Conservation (phyloP, 2,797 vertebrate species). For the Hippoglossus hippoglossus region DNA sequence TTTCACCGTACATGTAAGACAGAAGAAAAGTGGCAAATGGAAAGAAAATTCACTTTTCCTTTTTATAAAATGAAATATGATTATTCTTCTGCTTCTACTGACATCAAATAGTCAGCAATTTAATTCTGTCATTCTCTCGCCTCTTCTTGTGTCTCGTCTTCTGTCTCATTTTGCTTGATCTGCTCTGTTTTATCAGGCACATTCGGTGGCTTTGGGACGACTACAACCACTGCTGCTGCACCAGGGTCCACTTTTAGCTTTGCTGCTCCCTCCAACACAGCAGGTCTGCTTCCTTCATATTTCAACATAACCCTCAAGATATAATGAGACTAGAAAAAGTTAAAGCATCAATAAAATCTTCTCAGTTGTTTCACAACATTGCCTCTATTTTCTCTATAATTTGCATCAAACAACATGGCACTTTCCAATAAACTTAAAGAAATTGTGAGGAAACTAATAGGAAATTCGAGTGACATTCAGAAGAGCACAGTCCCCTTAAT, state of each 20-base stretch:
- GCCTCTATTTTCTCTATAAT: too few species aligned
- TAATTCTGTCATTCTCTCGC: conserved; percentile 15
- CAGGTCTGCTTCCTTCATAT: conserved; percentile 74
- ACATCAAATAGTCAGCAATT: background rate
- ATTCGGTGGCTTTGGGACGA: conserved; percentile 93
- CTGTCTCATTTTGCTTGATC: conserved; percentile 19
- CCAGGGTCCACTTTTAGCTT: conserved; percentile 91
- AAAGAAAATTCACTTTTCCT: background rate
- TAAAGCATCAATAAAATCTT: too few species aligned
- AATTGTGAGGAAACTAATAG: too few species aligned
- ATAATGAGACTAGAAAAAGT: too few species aligned
- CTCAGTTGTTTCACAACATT: too few species aligned
- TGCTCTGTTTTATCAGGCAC: conserved; percentile 81
- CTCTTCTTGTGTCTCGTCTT: background rate
- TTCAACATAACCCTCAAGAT: too few species aligned
- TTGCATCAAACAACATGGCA: too few species aligned
- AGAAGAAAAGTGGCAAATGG: background rate
- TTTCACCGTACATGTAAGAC: conserved; percentile 21
- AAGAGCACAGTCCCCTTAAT: too few species aligned
- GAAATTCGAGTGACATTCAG: too few species aligned
- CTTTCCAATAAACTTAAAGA: too few species aligned
- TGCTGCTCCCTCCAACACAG: conserved; percentile 88
- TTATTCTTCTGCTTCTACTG: background rate
- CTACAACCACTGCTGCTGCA: conserved; percentile 85
- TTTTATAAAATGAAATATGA: conserved; percentile 4